Base-by-base conservation (phyloP, 1,140 invertebrate species). In the Eulimnadia texana region DNA sequence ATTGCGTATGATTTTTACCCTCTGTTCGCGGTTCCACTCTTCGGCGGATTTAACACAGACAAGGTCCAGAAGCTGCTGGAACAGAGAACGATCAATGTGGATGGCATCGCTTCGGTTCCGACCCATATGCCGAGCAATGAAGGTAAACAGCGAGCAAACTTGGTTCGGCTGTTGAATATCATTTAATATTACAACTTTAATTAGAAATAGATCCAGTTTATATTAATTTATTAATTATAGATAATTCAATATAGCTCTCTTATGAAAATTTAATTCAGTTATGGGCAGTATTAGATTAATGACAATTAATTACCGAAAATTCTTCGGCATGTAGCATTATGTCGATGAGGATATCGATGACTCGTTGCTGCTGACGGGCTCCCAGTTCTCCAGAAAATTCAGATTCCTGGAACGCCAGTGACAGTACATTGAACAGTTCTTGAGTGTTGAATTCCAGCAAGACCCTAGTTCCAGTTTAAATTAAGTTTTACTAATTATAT, bases 391-490 rank as follows among this genome's bases (percentile, higher is more conserved):
- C 79, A 33, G 77, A 77, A 67, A 87, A 87, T 71, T 89, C 86
- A n/a, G 77, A 76, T 69, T 92, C 88, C 69, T 89, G 86, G 77
- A 93, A 93, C 49, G 89, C 88, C 69, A 93, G 77, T 16, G 87
- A 81, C 24, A 93, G 77, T 2, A 92, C 91, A 72, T 96, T 93
- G 2, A 96, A 74, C 68, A 93, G 93, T 69, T 93, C 91, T 57
- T 85, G 78, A 0, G 88, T 87, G 69, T 96, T 89, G 70, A 92
- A 94, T 66, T 83, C 79, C 2, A 95, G 75, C 23, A 96, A 74
- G 6, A 86, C 83, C 64, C 88, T 77, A 50, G 78, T 71, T 28
- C 53, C 55, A 73, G 22, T 64, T 64, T 1, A 67, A 65, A 57
- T 73, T 72, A 67, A 67, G 62, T 25, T 25, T 42, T 16, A 16